Evolutionary conservation across 2,113 vertebrate genomes (phyloP).

Genomic region (Nyctibius bracteatus): DNA sequence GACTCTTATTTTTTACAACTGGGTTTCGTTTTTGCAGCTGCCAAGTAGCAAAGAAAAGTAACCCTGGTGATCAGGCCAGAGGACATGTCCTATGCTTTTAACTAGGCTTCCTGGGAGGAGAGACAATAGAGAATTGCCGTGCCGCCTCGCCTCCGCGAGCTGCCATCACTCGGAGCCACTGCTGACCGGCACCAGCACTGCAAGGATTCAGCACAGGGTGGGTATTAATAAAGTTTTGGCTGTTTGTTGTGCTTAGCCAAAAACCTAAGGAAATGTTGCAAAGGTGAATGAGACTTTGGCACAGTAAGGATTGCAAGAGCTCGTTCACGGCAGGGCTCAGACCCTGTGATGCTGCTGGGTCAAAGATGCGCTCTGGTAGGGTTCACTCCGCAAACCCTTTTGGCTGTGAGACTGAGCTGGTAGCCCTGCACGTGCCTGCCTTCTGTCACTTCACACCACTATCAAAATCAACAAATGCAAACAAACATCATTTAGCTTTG

Average conservation of each 20-base stretch:
- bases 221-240: not conserved
- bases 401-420: not conserved
- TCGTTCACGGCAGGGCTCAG: not conserved
- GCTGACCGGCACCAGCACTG: not conserved
- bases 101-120: not conserved
- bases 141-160: not conserved
- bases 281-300: not conserved
- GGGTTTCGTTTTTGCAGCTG: conserved; percentile 28
- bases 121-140: not conserved
- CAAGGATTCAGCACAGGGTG: not conserved
- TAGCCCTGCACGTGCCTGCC: not conserved
- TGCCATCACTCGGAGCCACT: not conserved
- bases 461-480: not conserved
- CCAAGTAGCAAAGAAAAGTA: conserved; percentile 36
- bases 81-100: not conserved
- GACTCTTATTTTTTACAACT: conserved; percentile 9
- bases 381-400: not conserved
- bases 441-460: fast-evolving
- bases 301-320: fast-evolving
- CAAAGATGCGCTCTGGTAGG: not conserved
- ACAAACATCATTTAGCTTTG: not conserved
- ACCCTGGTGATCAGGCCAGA: not conserved
- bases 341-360: not conserved
- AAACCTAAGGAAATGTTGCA: not conserved
- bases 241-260: not conserved